Evolutionary conservation across 2,888 invertebrate genomes (phyloP).

Genomic region (Girardia tigrina): DNA sequence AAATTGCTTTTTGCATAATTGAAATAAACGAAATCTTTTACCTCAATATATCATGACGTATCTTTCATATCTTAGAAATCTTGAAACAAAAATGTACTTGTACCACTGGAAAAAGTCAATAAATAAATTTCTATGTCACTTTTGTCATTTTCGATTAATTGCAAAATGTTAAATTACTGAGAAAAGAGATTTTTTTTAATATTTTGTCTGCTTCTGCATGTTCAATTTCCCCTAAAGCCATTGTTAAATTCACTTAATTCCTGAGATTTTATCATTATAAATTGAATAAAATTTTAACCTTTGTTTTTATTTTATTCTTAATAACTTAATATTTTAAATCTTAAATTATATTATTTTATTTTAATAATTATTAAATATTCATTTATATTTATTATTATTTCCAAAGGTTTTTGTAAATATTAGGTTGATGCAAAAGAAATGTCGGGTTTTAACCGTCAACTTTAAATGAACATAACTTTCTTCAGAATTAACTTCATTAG

Average conservation of each 20-base stretch:
- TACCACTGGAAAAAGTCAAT: constrained; percentile 18
- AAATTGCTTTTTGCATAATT: too few relatives aligned
- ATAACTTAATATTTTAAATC: too few relatives aligned
- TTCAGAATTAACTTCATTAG: too few relatives aligned
- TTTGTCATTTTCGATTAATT: constrained; percentile 17
- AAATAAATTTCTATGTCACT: background rate
- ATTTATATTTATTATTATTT: too few relatives aligned
- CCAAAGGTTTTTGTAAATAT: too few relatives aligned
- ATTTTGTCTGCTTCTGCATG: constrained; percentile 8
- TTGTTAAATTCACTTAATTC: constrained; percentile 14
- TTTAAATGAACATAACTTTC: too few relatives aligned
- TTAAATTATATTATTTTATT: too few relatives aligned
- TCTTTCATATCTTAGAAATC: background rate
- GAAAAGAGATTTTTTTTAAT: background rate
- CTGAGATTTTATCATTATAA: background rate
- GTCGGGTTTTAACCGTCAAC: too few relatives aligned
- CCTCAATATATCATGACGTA: background rate
- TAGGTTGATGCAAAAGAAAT: too few relatives aligned
- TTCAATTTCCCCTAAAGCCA: background rate
- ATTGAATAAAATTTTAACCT: background rate
- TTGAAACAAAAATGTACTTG: constrained; percentile 14
- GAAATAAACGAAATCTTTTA: too few relatives aligned
- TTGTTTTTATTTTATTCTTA: background rate
- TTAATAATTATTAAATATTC: too few relatives aligned
- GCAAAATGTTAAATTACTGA: background rate